Evolutionary conservation across 1,140 invertebrate genomes (phyloP), one percentile per base, ranked within the genome.

Genomic region (Lasioglossum albipes): DNA sequence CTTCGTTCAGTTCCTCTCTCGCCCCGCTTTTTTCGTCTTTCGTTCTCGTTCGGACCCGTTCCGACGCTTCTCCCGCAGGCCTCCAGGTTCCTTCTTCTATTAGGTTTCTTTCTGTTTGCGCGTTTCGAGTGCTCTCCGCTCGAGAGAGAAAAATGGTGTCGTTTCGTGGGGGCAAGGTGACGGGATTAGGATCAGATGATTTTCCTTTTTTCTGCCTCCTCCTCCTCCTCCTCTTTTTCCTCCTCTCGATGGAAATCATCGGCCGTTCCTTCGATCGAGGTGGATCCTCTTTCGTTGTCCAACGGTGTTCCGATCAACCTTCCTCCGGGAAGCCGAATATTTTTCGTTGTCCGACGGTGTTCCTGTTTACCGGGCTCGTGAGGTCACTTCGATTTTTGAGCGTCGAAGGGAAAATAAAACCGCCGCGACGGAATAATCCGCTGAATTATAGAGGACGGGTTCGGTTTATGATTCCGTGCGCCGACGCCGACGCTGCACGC

Each of bases 21-120:
- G 49, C 61, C 41, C 72, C 59, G 61, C 10, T 64, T 13, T 72
- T 27, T 54, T 57, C 68, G 13, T 66, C 12, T n/a, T 27, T 65
- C 20, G 62, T 57, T 65, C n/a, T 59, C 42, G 45, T 49, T 49
- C 45, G 45, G 45, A 49, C 73, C 75, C 22, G 49, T 52, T 20
- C 13, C 12, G n/a, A 49, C 52, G 10, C 6, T 22, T 31, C 22
- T 7, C 10, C 4, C 22, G 31, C 6, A 54, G 7, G 54, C 7
- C 7, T 12, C 54, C 13, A 49, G 22, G 49, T 36, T 66, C 54
- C 31, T 54, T 57, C 66, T 57, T 65, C 71, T 66, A 49, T 49
- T 59, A 49, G 42, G 69, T 27, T 49, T 74, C 62, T 52, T 79
- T 74, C 70, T 79, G 77, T 74, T 74, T 74, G 77, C 77, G 52